Evolutionary conservation across 2,888 invertebrate genomes (phyloP).

Genomic region (Fragum sueziense): DNA sequence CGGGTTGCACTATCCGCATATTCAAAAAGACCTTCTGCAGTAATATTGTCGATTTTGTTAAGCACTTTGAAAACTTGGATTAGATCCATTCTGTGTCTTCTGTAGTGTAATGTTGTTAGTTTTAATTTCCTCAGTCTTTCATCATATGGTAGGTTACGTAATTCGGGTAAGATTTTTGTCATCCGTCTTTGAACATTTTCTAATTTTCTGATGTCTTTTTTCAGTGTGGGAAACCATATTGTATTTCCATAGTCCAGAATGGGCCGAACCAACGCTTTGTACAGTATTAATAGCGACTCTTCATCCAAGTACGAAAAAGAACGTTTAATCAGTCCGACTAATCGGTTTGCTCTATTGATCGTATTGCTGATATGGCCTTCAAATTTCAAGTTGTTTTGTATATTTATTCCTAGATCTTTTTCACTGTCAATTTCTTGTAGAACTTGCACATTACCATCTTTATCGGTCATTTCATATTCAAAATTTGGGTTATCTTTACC

Average conservation of each 20-base stretch:
- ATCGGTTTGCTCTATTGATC: neutral
- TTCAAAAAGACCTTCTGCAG: neutral
- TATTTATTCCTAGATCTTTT: slow-evolving; percentile 3
- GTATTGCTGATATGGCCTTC: neutral
- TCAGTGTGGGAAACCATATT: neutral
- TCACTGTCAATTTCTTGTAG: neutral
- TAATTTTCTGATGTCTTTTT: neutral
- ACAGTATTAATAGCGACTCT: neutral
- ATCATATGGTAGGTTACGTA: neutral
- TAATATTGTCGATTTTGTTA: neutral
- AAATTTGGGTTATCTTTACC: slow-evolving; percentile 4
- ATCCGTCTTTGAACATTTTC: slow-evolving; percentile 1
- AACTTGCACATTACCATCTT: neutral
- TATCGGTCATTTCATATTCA: neutral
- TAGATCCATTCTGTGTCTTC: neutral
- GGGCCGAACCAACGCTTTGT: slow-evolving; percentile 2
- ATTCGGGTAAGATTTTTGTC: neutral
- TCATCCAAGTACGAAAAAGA: neutral
- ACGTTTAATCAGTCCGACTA: slow-evolving; percentile 8
- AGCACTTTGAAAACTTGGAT: neutral
- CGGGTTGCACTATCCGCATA: neutral
- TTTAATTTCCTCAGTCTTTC: neutral
- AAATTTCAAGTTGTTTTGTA: neutral
- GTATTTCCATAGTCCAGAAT: slow-evolving; percentile 1
- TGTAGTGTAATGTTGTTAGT: neutral